Percentiles rank a stretch among this genome's conserved stretches.
Conservation (phyloP, 2,888 invertebrate species). For the Acholoe squamosa region DNA sequence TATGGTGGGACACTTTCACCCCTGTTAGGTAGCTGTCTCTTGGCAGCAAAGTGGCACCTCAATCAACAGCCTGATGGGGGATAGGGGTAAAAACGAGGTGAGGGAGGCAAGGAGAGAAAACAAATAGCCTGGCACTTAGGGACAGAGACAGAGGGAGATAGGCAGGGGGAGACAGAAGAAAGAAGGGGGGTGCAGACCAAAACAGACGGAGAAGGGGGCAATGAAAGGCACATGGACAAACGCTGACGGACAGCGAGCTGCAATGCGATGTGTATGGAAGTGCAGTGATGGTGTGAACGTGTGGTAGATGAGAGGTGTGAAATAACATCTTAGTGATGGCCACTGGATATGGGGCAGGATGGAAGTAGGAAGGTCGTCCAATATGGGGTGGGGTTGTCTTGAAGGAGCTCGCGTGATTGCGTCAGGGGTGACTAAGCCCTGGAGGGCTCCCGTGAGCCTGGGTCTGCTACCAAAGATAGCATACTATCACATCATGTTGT, state of each 20-base stretch:
- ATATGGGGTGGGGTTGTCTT: background rate
- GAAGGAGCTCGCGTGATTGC: background rate
- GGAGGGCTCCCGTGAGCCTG: background rate
- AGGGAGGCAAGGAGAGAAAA: background rate
- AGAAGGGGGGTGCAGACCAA: background rate
- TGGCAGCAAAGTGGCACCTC: constrained; percentile 7
- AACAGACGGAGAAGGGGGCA: too few species aligned
- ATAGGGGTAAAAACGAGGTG: background rate
- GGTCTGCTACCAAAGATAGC: background rate
- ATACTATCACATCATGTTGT: background rate
- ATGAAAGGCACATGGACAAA: background rate
- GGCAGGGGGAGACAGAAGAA: background rate
- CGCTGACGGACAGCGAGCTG: background rate
- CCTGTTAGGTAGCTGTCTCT: constrained; percentile 1
- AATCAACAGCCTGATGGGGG: constrained; percentile 11
- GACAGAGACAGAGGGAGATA: background rate
- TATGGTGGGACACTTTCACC: constrained; percentile 14
- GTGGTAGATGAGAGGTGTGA: background rate
- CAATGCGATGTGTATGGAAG: background rate
- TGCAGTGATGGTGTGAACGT: background rate
- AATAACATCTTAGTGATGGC: background rate
- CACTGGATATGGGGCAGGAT: background rate
- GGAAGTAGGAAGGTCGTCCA: background rate
- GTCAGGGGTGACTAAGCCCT: background rate
- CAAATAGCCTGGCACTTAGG: too few species aligned